These are phyloP conservation scores for Pachymerium ferrugineum DNA, from an alignment of 2,888 invertebrate genomes.

Conservation along the genomic window DNA sequence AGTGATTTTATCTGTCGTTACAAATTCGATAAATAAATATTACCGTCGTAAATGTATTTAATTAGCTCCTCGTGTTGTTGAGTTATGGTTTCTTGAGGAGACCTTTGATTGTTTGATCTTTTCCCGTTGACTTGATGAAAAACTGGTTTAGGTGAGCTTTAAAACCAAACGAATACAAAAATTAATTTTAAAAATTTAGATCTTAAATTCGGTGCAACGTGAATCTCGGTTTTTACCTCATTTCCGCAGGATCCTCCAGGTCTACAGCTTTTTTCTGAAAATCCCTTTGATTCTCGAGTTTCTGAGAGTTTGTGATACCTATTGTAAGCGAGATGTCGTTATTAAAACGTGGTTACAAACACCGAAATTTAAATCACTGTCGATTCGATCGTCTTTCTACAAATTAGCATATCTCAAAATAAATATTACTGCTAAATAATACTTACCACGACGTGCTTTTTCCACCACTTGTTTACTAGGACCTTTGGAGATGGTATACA, in stretches of 20 bases:
- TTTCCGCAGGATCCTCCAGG: constrained; percentile 34
- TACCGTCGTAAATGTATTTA: constrained; percentile 39
- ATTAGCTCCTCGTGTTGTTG: constrained; percentile 40
- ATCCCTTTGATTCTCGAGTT: constrained; percentile 38
- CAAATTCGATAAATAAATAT: no score
- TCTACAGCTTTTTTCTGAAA: constrained; percentile 34
- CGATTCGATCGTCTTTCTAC: neutral
- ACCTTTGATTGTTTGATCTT: constrained; percentile 35
- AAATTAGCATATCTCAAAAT: neutral
- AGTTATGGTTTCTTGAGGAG: constrained; percentile 37
- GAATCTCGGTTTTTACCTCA: constrained; percentile 36
- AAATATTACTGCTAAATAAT: neutral
- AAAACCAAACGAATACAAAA: constrained; percentile 20
- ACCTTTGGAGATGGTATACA: constrained; percentile 39
- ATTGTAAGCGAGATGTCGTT: constrained; percentile 1
- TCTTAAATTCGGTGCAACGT: no score
- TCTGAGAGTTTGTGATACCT: constrained; percentile 37
- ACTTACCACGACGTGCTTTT: constrained; percentile 38
- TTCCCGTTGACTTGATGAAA: constrained; percentile 37
- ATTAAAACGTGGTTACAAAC: neutral
- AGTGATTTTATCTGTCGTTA: constrained; percentile 35
- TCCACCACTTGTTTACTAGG: constrained; percentile 38
- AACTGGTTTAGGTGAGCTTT: constrained; percentile 34
- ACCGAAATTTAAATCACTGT: neutral
- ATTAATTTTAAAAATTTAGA: neutral